phyloP scores from a whole-genome alignment of 2,113 vertebrate genomes.

The Silurus glanis region DNA sequence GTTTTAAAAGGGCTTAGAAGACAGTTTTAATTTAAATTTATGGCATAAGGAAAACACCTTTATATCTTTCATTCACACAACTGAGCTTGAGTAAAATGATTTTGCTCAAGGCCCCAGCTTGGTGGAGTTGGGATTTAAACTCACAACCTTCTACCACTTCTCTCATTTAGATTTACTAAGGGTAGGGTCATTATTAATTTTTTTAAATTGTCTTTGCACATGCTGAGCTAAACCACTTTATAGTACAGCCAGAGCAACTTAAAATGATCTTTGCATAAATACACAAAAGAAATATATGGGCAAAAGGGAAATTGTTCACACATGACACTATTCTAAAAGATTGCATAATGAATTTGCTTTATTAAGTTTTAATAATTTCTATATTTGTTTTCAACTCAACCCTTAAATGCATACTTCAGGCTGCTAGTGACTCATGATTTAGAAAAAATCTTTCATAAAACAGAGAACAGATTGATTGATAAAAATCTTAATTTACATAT shows the following conservation, averaged over 20 bases:
- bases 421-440: background rate
- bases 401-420: background rate
- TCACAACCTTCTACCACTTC: no score
- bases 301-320: background rate
- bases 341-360: background rate
- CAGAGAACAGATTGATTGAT: background rate
- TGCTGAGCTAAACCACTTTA: background rate
- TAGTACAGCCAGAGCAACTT: background rate
- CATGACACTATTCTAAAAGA: background rate
- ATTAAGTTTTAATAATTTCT: background rate
- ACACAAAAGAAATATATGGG: background rate
- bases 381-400: background rate
- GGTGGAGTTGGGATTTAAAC: no score
- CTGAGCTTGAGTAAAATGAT: no score
- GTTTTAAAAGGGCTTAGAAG: background rate
- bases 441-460: background rate
- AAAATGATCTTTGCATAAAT: background rate
- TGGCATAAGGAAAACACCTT: no score
- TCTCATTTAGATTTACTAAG: no score
- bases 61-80: no score
- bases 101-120: no score
- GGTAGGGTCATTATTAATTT: no score
- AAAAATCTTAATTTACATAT: background rate
- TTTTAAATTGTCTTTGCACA: background rate
- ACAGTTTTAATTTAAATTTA: background rate